phyloP scores from a whole-genome alignment of 92 coral and sea anemone genomes.

The Zoanthus sansibaricus region DNA sequence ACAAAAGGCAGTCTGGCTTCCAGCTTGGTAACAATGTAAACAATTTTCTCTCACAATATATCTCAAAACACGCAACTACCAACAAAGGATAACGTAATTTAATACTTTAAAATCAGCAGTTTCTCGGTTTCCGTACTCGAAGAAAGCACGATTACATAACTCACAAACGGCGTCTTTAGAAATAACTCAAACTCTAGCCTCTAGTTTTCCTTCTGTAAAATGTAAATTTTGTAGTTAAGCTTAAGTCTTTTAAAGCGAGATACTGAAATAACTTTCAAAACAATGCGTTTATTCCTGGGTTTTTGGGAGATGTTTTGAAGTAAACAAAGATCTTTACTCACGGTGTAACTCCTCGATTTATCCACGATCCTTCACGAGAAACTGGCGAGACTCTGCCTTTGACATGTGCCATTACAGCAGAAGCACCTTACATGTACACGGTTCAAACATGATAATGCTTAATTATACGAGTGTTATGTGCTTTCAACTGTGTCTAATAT shows the following conservation, averaged over 20 bases:
- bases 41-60: background rate
- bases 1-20: background rate
- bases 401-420: constrained; percentile 21
- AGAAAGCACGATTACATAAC: background rate
- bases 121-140: background rate
- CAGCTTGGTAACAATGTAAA: constrained; percentile 13
- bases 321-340: background rate
- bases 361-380: constrained; percentile 37
- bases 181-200: background rate
- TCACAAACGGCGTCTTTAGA: background rate
- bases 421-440: background rate
- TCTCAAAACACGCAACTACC: background rate
- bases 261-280: background rate
- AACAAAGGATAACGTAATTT: background rate
- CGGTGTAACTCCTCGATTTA: constrained; percentile 32
- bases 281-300: background rate
- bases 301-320: background rate
- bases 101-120: background rate
- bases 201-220: too few relatives aligned
- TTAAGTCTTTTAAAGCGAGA: background rate
- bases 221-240: too few relatives aligned
- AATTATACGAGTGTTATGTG: constrained; percentile 5
- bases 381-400: constrained; percentile 35
- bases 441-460: constrained; percentile 1
- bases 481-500: constrained; percentile 38